A percentile compares a stretch with the other conserved stretches of the same genome.
These are phyloP conservation scores for roundworm (Caenorhabditis elegans) DNA, from an alignment of 1,140 invertebrate species.

Conservation along the genomic window DNA sequence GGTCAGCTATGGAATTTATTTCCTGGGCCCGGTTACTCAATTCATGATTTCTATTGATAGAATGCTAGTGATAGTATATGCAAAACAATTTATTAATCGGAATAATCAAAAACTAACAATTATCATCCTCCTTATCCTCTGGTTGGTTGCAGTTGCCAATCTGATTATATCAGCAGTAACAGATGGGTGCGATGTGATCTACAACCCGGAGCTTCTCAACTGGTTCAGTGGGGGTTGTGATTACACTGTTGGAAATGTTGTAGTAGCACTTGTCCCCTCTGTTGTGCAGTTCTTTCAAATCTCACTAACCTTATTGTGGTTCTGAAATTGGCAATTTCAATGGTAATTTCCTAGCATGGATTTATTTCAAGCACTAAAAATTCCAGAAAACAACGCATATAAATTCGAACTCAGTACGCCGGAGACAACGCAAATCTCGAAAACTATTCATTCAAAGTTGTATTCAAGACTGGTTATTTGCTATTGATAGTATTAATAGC, in stretches of 20 bases:
- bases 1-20: background rate
- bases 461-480: conserved; percentile 5
- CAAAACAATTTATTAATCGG: background rate
- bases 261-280: background rate
- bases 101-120: background rate
- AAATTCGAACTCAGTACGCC: background rate
- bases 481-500: background rate
- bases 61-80: background rate
- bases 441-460: background rate
- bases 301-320: background rate
- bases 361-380: no score
- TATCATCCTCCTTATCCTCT: background rate
- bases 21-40: background rate
- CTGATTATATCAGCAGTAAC: background rate
- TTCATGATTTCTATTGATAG: background rate
- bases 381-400: background rate
- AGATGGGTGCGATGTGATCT: background rate
- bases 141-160: background rate
- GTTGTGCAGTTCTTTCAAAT: background rate
- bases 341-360: background rate
- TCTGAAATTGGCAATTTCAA: background rate
- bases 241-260: background rate
- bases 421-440: background rate
- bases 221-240: background rate
- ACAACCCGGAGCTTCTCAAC: background rate